Percentiles rank a stretch among this genome's conserved stretches.
Conservation (phyloP, 2,797 vertebrate species). For the Apodemus agrarius region DNA sequence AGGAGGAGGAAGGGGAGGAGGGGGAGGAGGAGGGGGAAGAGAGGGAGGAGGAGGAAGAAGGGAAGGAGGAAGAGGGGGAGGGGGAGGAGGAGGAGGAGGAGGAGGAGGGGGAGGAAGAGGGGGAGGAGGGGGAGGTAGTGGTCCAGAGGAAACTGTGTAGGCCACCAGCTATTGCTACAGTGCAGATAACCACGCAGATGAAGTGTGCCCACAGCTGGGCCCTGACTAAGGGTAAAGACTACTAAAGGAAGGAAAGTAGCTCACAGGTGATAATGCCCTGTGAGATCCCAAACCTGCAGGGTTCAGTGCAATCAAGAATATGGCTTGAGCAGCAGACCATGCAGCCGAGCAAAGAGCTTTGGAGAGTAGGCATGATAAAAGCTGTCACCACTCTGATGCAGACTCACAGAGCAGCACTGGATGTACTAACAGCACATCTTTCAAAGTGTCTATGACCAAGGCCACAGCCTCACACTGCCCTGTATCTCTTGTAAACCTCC, state of each 20-base stretch:
- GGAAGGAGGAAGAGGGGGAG: too few relatives aligned
- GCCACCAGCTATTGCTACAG: neutral
- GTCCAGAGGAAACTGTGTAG: neutral
- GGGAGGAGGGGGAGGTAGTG: too few relatives aligned
- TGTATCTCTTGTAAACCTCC: conserved; percentile 18
- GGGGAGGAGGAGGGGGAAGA: too few relatives aligned
- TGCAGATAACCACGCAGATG: neutral
- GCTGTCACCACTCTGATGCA: neutral
- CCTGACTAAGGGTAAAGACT: neutral
- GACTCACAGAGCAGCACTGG: neutral
- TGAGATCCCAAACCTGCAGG: neutral
- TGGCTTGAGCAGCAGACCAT: neutral
- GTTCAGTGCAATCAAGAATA: neutral
- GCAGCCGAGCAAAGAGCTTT: neutral
- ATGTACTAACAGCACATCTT: neutral
- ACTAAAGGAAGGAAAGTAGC: neutral
- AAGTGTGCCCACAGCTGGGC: neutral
- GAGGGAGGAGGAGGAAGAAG: too few relatives aligned
- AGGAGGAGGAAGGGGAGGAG: too few relatives aligned
- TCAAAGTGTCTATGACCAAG: neutral
- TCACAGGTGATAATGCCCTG: neutral
- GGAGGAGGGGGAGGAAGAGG: too few relatives aligned
- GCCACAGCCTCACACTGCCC: neutral
- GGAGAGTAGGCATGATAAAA: neutral
- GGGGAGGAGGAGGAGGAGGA: too few relatives aligned